A percentile compares a stretch with the other conserved stretches of the same genome.
These are phyloP conservation scores for Diachrysia chrysitis DNA, from an alignment of 2,888 invertebrate genomes.

Conservation along the genomic window DNA sequence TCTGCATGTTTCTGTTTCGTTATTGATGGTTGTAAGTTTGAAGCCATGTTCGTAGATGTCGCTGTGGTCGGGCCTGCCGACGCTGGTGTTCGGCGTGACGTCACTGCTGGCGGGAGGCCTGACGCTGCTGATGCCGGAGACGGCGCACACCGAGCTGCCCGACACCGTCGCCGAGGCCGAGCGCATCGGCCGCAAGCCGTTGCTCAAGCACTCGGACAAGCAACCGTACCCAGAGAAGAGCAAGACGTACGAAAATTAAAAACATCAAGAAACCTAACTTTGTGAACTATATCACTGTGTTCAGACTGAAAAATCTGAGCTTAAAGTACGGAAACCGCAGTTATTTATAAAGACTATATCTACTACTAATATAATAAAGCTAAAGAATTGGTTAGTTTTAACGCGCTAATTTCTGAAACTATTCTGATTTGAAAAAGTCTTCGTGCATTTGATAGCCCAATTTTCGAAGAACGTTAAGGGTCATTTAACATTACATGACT, in stretches of 20 bases:
- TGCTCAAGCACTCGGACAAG: slow-evolving; percentile 15
- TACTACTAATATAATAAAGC: too few relatives aligned
- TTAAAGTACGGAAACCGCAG: too few relatives aligned
- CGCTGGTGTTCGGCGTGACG: slow-evolving; percentile 84
- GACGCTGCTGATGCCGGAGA: slow-evolving; percentile 86
- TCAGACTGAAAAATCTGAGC: too few relatives aligned
- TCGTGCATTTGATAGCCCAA: too few relatives aligned
- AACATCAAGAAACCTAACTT: too few relatives aligned
- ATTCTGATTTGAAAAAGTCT: too few relatives aligned
- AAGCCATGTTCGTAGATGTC: slow-evolving; percentile 76
- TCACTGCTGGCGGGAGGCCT: slow-evolving; percentile 82
- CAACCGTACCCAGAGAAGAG: slow-evolving; percentile 20
- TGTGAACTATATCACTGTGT: too few relatives aligned
- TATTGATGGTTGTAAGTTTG: neutral
- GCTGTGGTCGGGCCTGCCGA: slow-evolving; percentile 83
- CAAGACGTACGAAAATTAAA: neutral
- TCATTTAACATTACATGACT: too few relatives aligned
- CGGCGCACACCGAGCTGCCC: slow-evolving; percentile 82
- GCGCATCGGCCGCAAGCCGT: slow-evolving; percentile 68
- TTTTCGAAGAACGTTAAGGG: too few relatives aligned
- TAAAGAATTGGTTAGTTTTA: too few relatives aligned
- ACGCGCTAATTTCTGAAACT: too few relatives aligned
- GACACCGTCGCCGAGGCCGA: slow-evolving; percentile 87
- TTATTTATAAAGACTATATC: too few relatives aligned
- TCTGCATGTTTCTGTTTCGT: neutral